Conservation (phyloP, 35 echinoderm and acorn worm genomes). For the Patiria miniata region DNA sequence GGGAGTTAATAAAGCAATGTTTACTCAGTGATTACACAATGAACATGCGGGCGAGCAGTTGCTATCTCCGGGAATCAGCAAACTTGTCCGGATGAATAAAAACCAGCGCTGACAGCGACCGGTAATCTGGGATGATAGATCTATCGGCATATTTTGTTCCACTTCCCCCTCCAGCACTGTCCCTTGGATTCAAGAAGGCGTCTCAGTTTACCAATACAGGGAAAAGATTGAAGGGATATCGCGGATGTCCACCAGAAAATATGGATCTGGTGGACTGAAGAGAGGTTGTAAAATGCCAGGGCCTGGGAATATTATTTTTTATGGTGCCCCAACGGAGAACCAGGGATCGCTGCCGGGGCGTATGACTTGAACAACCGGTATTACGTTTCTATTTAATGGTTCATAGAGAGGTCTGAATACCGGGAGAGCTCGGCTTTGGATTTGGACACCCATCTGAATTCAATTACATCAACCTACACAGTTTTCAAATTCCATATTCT, state of each 20-base stretch:
- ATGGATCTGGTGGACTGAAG: slow-evolving; percentile 2
- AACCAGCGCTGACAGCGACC: no score
- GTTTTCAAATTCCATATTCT: no score
- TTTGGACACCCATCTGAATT: no score
- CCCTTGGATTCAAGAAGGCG: background rate
- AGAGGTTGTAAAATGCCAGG: background rate
- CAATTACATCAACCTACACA: no score
- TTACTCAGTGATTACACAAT: no score
- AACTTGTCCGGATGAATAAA: no score
- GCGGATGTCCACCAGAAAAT: slow-evolving; percentile 20
- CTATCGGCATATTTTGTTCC: slow-evolving; percentile 16
- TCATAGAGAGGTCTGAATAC: background rate
- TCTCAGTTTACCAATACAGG: background rate
- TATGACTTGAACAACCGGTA: background rate
- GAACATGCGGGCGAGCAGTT: no score
- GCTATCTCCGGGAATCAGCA: no score
- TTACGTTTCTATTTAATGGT: slow-evolving; percentile 1
- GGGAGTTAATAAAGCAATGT: no score
- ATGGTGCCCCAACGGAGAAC: background rate
- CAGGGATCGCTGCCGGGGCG: background rate
- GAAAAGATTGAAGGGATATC: background rate
- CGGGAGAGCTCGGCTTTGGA: background rate
- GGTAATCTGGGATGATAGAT: slow-evolving; percentile 20
- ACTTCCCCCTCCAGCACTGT: slow-evolving; percentile 2
- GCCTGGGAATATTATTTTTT: background rate